These are phyloP conservation scores for Lymantria dispar DNA, from an alignment of 2,888 invertebrate genomes.

Conservation along the genomic window DNA sequence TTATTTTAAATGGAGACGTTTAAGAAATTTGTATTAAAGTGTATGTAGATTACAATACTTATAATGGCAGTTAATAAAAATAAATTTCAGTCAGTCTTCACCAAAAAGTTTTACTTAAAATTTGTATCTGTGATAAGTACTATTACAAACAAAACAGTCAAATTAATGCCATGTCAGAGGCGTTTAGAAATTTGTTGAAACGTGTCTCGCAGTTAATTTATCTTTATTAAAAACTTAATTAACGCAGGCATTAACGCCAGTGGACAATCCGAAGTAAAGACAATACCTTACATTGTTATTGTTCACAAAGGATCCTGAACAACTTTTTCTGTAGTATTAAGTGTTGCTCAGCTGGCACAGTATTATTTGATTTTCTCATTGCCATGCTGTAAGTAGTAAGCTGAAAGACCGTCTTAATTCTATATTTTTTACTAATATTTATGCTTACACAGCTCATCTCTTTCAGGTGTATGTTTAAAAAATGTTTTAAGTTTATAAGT, in stretches of 20 bases:
- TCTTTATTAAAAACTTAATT: slow-evolving; percentile 51
- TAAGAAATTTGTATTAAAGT: no score
- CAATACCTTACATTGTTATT: slow-evolving; percentile 42
- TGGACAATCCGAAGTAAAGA: slow-evolving; percentile 34
- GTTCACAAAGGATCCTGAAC: slow-evolving; percentile 26
- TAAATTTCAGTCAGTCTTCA: neutral
- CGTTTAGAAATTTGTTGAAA: slow-evolving; percentile 26
- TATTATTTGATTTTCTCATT: slow-evolving; percentile 13
- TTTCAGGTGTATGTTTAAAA: no score
- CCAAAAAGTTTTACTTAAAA: neutral
- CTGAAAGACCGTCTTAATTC: no score
- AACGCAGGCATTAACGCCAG: slow-evolving; percentile 40
- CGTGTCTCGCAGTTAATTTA: slow-evolving; percentile 44
- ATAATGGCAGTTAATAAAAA: neutral
- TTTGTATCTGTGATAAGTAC: neutral
- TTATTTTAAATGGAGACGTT: no score
- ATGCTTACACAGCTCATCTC: no score
- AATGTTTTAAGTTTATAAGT: no score
- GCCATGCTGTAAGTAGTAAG: no score
- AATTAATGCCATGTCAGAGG: neutral
- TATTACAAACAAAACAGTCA: neutral
- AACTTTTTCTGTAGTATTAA: slow-evolving; percentile 28
- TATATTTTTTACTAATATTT: no score
- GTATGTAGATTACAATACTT: no score
- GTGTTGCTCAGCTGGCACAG: slow-evolving; percentile 28